Evolutionary conservation across 2,888 invertebrate species (phyloP).

Genomic region (Camptogramma bilineatum): DNA sequence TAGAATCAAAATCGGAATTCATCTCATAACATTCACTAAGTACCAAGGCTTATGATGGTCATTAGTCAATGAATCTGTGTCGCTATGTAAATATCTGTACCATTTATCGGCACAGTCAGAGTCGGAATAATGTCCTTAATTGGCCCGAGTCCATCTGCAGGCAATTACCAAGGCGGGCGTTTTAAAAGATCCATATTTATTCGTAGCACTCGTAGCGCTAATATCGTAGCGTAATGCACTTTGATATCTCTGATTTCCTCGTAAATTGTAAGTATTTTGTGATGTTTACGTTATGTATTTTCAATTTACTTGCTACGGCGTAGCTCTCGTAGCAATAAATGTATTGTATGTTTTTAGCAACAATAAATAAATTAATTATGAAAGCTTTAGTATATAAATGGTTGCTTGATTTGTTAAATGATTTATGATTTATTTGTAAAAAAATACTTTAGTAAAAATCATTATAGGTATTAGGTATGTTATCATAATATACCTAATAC

Average conservation of each 20-base stretch:
- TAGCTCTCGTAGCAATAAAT: neutral
- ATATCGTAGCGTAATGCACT: conserved; percentile 29
- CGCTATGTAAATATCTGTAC: conserved; percentile 58
- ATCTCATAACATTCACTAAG: conserved; percentile 21
- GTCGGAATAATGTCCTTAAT: conserved; percentile 73
- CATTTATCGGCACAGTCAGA: conserved; percentile 70
- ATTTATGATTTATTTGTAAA: no score
- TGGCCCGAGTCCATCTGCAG: conserved; percentile 81
- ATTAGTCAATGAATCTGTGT: conserved; percentile 59
- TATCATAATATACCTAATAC: no score
- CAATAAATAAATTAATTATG: no score
- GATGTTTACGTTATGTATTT: conserved; percentile 2
- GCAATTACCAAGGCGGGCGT: conserved; percentile 77
- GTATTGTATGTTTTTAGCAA: neutral
- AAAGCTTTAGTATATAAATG: no score
- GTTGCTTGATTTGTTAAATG: no score
- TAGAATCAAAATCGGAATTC: neutral
- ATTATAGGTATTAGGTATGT: no score
- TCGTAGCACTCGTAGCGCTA: conserved; percentile 52
- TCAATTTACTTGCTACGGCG: neutral
- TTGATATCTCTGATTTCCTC: conserved; percentile 10
- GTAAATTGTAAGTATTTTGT: conserved; percentile 15
- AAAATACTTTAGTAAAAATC: no score
- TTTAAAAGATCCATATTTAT: conserved; percentile 82
- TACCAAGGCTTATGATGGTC: conserved; percentile 48